Conservation (phyloP, 1,140 invertebrate genomes). For the Amphibalanus amphitrite region DNA sequence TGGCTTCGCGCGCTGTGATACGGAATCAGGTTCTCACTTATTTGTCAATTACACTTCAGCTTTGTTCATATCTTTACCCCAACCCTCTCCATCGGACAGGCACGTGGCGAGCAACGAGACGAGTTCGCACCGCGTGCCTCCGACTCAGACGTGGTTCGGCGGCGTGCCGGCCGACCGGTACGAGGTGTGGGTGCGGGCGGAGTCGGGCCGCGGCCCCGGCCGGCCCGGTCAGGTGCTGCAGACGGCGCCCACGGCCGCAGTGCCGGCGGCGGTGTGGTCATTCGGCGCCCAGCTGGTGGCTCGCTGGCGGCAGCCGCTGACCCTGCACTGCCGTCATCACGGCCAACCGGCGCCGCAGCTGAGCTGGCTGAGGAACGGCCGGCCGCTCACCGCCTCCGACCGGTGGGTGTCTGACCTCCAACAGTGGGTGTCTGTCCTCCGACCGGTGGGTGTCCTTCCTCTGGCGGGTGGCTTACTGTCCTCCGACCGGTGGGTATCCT, state of each 20-base stretch:
- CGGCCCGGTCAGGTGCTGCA: not conserved
- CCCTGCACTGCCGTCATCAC: not conserved
- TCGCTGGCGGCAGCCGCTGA: not conserved
- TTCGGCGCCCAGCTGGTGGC: not conserved
- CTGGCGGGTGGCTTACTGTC: too few relatives aligned
- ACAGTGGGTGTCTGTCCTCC: too few relatives aligned
- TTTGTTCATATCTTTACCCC: too few relatives aligned
- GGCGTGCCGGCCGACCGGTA: not conserved
- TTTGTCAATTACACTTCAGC: too few relatives aligned
- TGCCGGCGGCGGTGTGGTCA: not conserved
- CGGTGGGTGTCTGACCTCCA: not conserved
- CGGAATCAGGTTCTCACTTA: too few relatives aligned
- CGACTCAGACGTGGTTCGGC: not conserved
- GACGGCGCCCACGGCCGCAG: not conserved
- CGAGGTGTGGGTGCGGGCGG: not conserved
- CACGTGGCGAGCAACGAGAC: not conserved
- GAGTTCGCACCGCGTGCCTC: not conserved
- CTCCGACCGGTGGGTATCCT: too few relatives aligned
- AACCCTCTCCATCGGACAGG: too few relatives aligned
- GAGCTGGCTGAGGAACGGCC: not conserved
- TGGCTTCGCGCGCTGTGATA: too few relatives aligned
- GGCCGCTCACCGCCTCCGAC: not conserved
- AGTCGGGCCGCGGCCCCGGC: not conserved
- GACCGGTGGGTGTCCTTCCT: too few relatives aligned
- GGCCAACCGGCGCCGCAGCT: not conserved